A percentile compares a stretch with the other conserved stretches of the same genome.
These are phyloP conservation scores for Silurus aristotelis DNA, from an alignment of 2,797 vertebrate species.

Conservation along the genomic window DNA sequence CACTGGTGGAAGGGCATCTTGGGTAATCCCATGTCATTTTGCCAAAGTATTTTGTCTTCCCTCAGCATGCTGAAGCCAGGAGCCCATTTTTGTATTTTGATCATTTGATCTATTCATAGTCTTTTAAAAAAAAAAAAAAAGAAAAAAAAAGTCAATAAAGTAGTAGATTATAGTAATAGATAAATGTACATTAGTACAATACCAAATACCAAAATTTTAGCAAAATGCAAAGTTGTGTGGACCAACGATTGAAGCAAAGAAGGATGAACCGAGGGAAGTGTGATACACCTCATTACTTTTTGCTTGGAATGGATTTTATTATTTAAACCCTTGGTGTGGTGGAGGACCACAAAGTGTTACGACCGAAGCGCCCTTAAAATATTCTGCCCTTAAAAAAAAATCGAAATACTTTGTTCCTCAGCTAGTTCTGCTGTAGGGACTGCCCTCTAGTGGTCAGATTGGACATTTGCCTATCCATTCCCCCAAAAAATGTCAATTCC, in stretches of 20 bases:
- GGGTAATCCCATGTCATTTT: background rate
- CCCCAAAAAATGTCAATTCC: constrained; percentile 24
- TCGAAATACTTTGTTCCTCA: background rate
- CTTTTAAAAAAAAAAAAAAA: no score
- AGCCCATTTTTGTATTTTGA: no score
- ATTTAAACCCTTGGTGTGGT: background rate
- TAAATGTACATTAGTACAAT: background rate
- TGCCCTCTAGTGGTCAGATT: constrained; percentile 66
- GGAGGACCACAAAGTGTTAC: no score
- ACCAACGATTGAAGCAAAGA: background rate
- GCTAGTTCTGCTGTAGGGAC: constrained; percentile 2
- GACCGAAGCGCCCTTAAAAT: background rate
- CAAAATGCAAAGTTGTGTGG: background rate
- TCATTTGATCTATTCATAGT: no score
- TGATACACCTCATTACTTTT: fast-evolving
- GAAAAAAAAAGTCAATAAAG: no score
- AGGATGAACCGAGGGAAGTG: background rate
- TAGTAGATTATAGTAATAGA: no score
- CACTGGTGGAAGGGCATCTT: background rate
- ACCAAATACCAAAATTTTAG: background rate
- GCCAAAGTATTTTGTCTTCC: background rate
- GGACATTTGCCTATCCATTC: background rate
- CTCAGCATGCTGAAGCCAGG: background rate
- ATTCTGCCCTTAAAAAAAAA: background rate
- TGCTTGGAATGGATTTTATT: background rate